Evolutionary conservation across 2,888 invertebrate species (phyloP), one percentile per base, ranked within the genome.

Genomic region (Thera britannica): DNA sequence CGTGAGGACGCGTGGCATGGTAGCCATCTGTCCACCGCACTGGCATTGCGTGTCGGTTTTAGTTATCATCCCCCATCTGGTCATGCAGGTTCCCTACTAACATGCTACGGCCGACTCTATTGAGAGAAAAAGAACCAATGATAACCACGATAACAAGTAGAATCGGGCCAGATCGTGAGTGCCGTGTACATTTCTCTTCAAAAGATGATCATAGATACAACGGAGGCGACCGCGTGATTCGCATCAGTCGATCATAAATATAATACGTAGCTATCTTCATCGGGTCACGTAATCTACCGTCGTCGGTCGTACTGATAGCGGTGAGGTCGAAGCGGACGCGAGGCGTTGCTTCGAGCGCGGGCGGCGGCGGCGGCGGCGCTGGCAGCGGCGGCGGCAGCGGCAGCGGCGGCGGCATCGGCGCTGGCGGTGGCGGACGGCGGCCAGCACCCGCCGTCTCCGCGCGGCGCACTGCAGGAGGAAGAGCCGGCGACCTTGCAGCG

Each of bases 401-500:
- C n/a, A n/a, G n/a, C n/a, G n/a, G 35, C 35, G 11, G 52, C 62
- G 54, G 36, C 58, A 36, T 8, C 46, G 2, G 60, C 35, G 58
- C 9, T 63, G 11, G 7, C 51, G 44, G 44, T 5, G 44, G 44
- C 5, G 44, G 7, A 38, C 3, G 3, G 38, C 55, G 49, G 51
- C 59, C 51, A 60, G 68, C 7, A 23, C 56, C 38, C 3, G 46
- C 36, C 49, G 0, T 35, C 34, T 35, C 34, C 11, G 52, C 62
- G 48, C 34, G 58, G 41, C 35, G 35, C 55, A 54, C 55, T 56
- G 61, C 68, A 55, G 70, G 64, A 80, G 83, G 83, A 81, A 82
- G 84, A 81, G 77, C 76, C 71, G 73, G 62, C 86, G 90, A 90
- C 92, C 90, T 92, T 92, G 84, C 68, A 46, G 75, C 88, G 92